Base-by-base conservation (phyloP, 2,888 invertebrate genomes). In the Anthoptus insignis region DNA sequence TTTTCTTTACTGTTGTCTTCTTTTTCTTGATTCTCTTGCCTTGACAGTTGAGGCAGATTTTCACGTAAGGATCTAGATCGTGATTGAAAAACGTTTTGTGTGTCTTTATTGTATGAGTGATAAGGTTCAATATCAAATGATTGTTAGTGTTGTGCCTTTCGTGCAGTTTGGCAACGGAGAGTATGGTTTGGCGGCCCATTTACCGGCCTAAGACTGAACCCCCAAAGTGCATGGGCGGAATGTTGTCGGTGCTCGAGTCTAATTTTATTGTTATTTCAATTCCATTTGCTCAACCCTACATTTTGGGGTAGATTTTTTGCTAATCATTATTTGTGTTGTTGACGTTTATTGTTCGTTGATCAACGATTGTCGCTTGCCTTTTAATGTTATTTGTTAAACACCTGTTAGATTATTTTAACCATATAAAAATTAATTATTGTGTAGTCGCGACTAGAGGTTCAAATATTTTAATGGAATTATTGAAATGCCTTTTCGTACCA, bases 211-310 rank as follows among this genome's bases (percentile, higher is more conserved):
- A 66, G 77, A 79, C 69, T 76, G 45, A 60, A 69, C 76, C 78
- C 68, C 69, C 76, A 82, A 82, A 89, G 75, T 78, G 81, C 75
- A 80, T 82, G 84, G 89, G 90, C 86, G 89, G 77, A 77, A 78
- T 85, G 83, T 84, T 85, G 81, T 81, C 73, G 80, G 78, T 81
- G 77, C 76, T 76, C 73, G 75, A 78, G 73, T 81, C 79, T 84
- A 86, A 86, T 87, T 86, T 86, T 85, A 87, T 86, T 82, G 86
- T 84, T 84, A 84, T 85, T 85, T 78, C 80, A 82, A 83, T 83
- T 81, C 81, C 81, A 83, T 85, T 87, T 81, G 76, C 66, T 67
- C 70, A 70, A 72, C 74, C 74, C 77, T 71, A 74, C 69, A 66
- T 68, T 71, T 68, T 58, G 71, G 66, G 76, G 80, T 69, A 72